Conservation (phyloP, 2,888 invertebrate genomes). For the Leucoptera coffeella region DNA sequence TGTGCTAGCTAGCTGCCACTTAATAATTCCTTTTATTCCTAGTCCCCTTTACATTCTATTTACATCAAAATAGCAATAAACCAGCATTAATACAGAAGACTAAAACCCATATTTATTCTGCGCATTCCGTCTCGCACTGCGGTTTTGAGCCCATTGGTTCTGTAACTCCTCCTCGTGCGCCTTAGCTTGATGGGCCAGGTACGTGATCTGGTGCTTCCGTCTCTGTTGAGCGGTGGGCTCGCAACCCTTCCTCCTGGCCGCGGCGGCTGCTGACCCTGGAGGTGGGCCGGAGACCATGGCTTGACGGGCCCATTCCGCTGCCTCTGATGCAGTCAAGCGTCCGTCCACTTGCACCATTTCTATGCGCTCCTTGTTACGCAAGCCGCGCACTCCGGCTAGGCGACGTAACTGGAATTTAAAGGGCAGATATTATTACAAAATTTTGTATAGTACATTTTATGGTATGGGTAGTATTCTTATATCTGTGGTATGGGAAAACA, state of each 20-base stretch:
- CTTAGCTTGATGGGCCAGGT: constrained; percentile 88
- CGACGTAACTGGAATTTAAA: constrained; percentile 48
- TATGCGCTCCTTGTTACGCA: constrained; percentile 58
- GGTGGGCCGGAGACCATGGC: too few relatives aligned
- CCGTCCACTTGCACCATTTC: constrained; percentile 80
- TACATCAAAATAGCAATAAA: too few relatives aligned
- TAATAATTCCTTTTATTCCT: too few relatives aligned
- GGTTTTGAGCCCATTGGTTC: constrained; percentile 89
- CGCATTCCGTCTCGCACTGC: constrained; percentile 79
- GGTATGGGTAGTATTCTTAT: too few relatives aligned
- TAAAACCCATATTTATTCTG: constrained; percentile 95
- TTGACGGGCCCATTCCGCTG: constrained; percentile 77
- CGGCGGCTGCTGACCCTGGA: too few relatives aligned
- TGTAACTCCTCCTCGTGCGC: constrained; percentile 90
- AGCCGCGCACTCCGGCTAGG: constrained; percentile 61
- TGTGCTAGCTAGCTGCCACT: too few relatives aligned
- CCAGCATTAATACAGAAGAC: too few relatives aligned
- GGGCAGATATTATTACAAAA: too few relatives aligned
- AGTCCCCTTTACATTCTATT: too few relatives aligned
- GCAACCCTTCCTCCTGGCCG: constrained; percentile 49
- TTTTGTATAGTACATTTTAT: too few relatives aligned
- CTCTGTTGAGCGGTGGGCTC: constrained; percentile 65
- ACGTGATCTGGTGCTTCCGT: constrained; percentile 93
- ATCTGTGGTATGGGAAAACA: too few relatives aligned
- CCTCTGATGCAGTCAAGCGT: constrained; percentile 71